A percentile compares a stretch with the other conserved stretches of the same genome.
phyloP scores from a whole-genome alignment of 1,140 invertebrate genomes.

The Cherax quadricarinatus region DNA sequence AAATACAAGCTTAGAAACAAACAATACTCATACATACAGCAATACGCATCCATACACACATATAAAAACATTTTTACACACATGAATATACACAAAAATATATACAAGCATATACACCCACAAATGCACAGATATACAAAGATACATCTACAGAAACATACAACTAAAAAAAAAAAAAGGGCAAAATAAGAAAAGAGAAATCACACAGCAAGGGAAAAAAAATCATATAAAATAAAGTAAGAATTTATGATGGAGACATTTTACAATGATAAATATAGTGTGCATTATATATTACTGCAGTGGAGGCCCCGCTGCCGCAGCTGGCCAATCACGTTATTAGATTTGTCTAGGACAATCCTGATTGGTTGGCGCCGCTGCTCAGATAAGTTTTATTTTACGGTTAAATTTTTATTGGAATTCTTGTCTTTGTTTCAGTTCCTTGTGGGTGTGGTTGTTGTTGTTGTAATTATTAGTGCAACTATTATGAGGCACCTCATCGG shows the following conservation, averaged over 20 bases:
- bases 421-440: too few species aligned
- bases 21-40: background rate
- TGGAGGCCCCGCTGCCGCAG: too few species aligned
- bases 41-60: background rate
- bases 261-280: slow-evolving; percentile 10
- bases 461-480: too few species aligned
- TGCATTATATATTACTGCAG: background rate
- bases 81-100: background rate
- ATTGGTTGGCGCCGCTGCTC: too few species aligned
- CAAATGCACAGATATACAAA: slow-evolving; percentile 26
- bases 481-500: too few species aligned
- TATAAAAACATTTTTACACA: background rate
- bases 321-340: too few species aligned
- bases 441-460: too few species aligned
- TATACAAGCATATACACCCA: slow-evolving; percentile 20
- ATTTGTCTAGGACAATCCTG: too few species aligned
- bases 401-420: too few species aligned
- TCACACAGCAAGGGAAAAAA: background rate
- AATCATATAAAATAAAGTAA: background rate
- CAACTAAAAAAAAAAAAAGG: background rate
- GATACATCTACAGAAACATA: slow-evolving; percentile 17
- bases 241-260: background rate
- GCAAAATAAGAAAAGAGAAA: too few species aligned
- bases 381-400: too few species aligned
- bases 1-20: background rate